Evolutionary conservation across 2,797 vertebrate species (phyloP), one percentile per base, ranked within the genome.

Genomic region (Vespertilio murinus): DNA sequence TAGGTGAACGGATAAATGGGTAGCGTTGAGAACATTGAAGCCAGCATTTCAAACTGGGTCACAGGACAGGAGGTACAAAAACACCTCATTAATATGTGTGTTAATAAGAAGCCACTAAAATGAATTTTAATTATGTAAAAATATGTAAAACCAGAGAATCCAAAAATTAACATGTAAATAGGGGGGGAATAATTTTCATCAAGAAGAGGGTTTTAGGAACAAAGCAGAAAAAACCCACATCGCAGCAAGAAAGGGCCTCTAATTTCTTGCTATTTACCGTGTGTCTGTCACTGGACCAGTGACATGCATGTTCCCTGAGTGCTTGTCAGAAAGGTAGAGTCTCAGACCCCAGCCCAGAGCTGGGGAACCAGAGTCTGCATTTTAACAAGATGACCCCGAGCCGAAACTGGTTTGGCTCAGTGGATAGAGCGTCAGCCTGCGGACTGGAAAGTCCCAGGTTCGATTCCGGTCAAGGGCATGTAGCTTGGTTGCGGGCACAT

Each of bases 91-190:
- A 61, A 30, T 61, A 54, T 30, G 20, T 86, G 69, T 81, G 56
- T 61, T 42, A 40, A 84, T 83, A 45, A 95, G 75, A 93, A 85
- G 38, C 14, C 54, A 30, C 59, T 59, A 56, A 85, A 25, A 22
- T 89, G n/a, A 82, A 52, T 92, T 88, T 67, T 89, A 79, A 73
- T 83, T 81, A 90, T 65, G 40, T 56, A 88, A 94, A 93, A 86
- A 38, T 82, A 77, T 35, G 49, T 65, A 45, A 93, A 84, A 65
- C 14, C 33, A 64, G 35, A 67, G 54, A 83, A 59, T 47, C 28
- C 40, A 75, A 88, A 90, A 88, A 35, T 79, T 38, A 75, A 9
- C 10, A 45, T 74, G 54, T 77, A 85, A 28, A 33, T 25, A 70
- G 42, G 38, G 87, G 87, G 25, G 71, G 82, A 92, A 11, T 47